phyloP scores from a whole-genome alignment of 2,113 vertebrate genomes.

The Corythoichthys intestinalis region DNA sequence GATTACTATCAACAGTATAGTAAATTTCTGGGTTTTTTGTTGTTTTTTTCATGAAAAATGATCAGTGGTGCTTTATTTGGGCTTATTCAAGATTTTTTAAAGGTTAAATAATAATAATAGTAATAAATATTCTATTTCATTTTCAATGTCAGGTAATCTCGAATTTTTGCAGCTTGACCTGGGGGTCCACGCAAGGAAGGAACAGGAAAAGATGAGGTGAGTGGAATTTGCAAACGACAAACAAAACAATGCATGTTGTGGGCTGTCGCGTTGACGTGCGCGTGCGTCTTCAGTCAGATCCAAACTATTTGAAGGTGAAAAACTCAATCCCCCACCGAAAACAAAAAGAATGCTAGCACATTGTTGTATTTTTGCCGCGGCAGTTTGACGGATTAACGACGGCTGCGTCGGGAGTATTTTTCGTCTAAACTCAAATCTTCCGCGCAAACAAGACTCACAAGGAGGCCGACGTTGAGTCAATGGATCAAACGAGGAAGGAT shows the following conservation, averaged over 20 bases:
- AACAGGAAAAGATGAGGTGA: neutral
- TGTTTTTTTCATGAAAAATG: too few relatives aligned
- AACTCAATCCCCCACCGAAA: neutral
- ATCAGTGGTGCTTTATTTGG: too few relatives aligned
- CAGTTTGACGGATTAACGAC: constrained; percentile 42
- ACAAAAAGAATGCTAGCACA: neutral
- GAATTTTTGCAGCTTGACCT: too few relatives aligned
- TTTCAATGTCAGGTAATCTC: too few relatives aligned
- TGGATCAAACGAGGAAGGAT: neutral
- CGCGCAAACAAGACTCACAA: constrained; percentile 34
- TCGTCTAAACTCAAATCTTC: constrained; percentile 53
- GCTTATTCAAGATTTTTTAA: too few relatives aligned
- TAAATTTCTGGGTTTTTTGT: too few relatives aligned
- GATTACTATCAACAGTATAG: too few relatives aligned
- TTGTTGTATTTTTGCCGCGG: neutral
- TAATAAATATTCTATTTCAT: too few relatives aligned
- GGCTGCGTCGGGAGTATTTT: constrained; percentile 56
- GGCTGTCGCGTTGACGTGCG: neutral
- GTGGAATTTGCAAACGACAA: constrained; percentile 6
- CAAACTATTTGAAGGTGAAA: neutral
- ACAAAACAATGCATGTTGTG: neutral
- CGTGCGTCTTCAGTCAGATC: neutral
- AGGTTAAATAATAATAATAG: too few relatives aligned
- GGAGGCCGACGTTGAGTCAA: neutral
- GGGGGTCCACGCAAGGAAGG: neutral